Percentiles rank a stretch among this genome's conserved stretches.
Conservation (phyloP, 2,888 invertebrate species). For the Cheilosia impressa region DNA sequence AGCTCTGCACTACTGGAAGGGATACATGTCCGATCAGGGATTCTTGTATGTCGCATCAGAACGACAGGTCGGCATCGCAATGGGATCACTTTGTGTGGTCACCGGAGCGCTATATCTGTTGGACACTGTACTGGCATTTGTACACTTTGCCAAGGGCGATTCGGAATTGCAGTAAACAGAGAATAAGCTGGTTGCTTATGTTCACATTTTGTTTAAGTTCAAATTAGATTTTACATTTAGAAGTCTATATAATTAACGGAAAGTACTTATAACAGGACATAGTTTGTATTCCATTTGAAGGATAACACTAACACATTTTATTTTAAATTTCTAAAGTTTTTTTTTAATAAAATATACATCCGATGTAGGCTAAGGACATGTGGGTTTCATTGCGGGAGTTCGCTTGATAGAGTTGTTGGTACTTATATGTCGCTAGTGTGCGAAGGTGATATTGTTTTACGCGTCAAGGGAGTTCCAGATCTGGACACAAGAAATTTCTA, state of each 20-base stretch:
- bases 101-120: conserved; percentile 91
- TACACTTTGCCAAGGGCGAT: conserved; percentile 88
- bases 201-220: conserved; percentile 58
- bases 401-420: too few species aligned
- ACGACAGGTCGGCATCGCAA: conserved; percentile 91
- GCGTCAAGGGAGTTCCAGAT: neutral
- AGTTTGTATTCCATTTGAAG: neutral
- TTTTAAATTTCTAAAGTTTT: conserved; percentile 5
- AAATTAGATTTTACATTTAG: conserved; percentile 62
- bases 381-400: conserved; percentile 5
- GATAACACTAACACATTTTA: conserved; percentile 7
- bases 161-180: conserved; percentile 77
- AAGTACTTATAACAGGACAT: conserved; percentile 7
- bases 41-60: conserved; percentile 89
- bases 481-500: too few species aligned
- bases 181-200: neutral
- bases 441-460: neutral
- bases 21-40: conserved; percentile 92
- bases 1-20: conserved; percentile 95
- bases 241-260: neutral
- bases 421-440: neutral
- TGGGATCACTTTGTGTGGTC: conserved; percentile 91
- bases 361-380: conserved; percentile 39
- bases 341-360: conserved; percentile 26
- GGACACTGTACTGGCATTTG: conserved; percentile 91